A percentile compares a stretch with the other conserved stretches of the same genome.
Evolutionary conservation across 2,113 vertebrate genomes (phyloP).

Genomic region (Microtus oregoni): DNA sequence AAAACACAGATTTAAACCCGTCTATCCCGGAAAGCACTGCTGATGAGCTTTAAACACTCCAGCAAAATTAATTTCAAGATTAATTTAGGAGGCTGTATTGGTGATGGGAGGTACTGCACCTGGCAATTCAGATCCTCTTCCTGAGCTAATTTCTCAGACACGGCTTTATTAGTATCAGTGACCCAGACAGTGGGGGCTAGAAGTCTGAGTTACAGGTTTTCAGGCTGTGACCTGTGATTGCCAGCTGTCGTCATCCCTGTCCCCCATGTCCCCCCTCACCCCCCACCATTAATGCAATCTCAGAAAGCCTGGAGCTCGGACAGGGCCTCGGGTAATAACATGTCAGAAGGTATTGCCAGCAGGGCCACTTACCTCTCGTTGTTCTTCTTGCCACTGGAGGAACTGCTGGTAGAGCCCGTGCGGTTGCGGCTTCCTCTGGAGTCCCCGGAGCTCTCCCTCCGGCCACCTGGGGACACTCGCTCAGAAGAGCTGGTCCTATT

Average conservation of each 20-base stretch:
- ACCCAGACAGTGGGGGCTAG: not conserved
- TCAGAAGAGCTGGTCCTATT: slow-evolving; percentile 97
- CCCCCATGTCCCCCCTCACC: not conserved
- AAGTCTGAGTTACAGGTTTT: fast-evolving
- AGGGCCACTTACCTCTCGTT: slow-evolving; percentile 92
- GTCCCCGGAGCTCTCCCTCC: slow-evolving; percentile 94
- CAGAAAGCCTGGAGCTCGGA: fast-evolving
- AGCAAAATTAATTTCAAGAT: too few relatives aligned
- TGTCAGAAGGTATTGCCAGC: fast-evolving
- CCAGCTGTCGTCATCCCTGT: not conserved
- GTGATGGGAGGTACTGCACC: fast-evolving
- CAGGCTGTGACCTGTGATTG: not conserved
- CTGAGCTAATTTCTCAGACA: not conserved
- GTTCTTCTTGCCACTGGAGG: slow-evolving; percentile 95
- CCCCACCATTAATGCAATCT: not conserved
- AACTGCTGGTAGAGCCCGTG: slow-evolving; percentile 96
- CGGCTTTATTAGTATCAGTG: fast-evolving
- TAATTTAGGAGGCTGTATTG: not conserved
- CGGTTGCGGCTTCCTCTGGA: slow-evolving; percentile 94
- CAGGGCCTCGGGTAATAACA: fast-evolving
- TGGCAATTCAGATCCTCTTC: not conserved
- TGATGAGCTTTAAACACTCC: not conserved
- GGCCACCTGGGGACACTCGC: slow-evolving; percentile 91
- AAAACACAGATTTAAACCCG: not conserved
- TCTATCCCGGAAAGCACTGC: not conserved